phyloP scores from a whole-genome alignment of 1,140 invertebrate genomes.

The Drosophila pandora region DNA sequence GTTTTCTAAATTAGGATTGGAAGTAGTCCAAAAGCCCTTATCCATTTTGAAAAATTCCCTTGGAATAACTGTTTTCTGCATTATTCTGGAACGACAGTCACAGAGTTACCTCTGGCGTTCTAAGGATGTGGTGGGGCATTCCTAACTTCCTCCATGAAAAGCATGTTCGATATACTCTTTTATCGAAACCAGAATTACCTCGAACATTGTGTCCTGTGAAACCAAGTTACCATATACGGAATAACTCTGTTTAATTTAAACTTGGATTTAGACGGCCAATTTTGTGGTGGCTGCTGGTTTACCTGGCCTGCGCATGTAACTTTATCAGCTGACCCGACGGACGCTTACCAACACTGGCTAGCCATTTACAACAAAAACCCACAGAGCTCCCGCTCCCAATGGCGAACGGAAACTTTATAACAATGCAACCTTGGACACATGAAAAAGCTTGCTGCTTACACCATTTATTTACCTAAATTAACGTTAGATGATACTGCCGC shows the following conservation, averaged over 20 bases:
- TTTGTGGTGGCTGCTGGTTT: conserved; percentile 13
- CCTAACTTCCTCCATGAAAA: too few species aligned
- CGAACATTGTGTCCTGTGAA: neutral
- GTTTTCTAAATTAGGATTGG: too few species aligned
- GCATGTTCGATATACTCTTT: too few species aligned
- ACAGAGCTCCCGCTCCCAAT: neutral
- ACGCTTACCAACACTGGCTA: conserved; percentile 50
- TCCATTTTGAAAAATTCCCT: too few species aligned
- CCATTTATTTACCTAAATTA: conserved; percentile 70
- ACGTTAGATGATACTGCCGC: conserved; percentile 74
- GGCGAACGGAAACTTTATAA: conserved; percentile 16
- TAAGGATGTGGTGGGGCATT: too few species aligned
- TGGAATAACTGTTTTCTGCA: too few species aligned
- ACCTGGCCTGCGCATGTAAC: conserved; percentile 45
- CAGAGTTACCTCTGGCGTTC: too few species aligned
- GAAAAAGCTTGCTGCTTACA: neutral
- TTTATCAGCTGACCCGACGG: conserved; percentile 62
- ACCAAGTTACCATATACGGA: neutral
- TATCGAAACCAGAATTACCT: neutral
- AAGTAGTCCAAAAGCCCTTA: too few species aligned
- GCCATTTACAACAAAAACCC: conserved; percentile 54
- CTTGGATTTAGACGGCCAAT: neutral
- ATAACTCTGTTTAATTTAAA: neutral
- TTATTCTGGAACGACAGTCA: too few species aligned
- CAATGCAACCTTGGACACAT: conserved; percentile 44